Evolutionary conservation across 2,888 invertebrate species (phyloP).

Genomic region (Tenodera sinensis): DNA sequence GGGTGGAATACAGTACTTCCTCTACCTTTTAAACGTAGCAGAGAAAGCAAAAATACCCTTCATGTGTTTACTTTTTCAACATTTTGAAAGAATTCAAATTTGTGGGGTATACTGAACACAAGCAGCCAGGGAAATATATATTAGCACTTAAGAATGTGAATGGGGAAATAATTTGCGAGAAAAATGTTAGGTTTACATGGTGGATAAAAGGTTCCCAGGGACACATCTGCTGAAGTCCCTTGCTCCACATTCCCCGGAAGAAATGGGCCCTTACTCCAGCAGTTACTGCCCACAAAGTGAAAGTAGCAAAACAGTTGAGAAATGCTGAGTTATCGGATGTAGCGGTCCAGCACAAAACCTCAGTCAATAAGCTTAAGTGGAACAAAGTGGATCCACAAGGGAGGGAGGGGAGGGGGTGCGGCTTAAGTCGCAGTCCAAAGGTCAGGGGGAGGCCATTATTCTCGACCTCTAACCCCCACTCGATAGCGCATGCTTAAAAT

Average conservation of each 20-base stretch:
- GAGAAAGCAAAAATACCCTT: too few species aligned
- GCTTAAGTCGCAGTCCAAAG: not conserved
- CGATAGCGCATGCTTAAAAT: not conserved
- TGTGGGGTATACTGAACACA: too few species aligned
- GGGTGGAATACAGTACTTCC: too few species aligned
- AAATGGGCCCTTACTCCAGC: not conserved
- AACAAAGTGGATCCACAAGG: not conserved
- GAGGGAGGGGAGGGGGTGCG: not conserved
- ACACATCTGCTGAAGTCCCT: not conserved
- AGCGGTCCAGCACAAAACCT: not conserved
- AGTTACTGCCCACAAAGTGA: not conserved
- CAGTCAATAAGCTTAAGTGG: slow-evolving; percentile 16
- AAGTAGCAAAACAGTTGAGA: not conserved
- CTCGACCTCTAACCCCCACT: not conserved
- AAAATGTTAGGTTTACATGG: too few species aligned
- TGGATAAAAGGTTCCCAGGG: not conserved
- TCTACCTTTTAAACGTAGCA: too few species aligned
- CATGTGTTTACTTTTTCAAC: too few species aligned
- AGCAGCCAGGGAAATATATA: too few species aligned
- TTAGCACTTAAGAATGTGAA: too few species aligned
- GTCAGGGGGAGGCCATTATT: not conserved
- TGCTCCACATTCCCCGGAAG: not conserved
- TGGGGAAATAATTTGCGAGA: too few species aligned
- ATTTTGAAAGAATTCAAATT: too few species aligned
- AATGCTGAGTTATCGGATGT: not conserved